Conservation (phyloP, 2,113 vertebrate genomes). For the Daubentonia madagascariensis region DNA sequence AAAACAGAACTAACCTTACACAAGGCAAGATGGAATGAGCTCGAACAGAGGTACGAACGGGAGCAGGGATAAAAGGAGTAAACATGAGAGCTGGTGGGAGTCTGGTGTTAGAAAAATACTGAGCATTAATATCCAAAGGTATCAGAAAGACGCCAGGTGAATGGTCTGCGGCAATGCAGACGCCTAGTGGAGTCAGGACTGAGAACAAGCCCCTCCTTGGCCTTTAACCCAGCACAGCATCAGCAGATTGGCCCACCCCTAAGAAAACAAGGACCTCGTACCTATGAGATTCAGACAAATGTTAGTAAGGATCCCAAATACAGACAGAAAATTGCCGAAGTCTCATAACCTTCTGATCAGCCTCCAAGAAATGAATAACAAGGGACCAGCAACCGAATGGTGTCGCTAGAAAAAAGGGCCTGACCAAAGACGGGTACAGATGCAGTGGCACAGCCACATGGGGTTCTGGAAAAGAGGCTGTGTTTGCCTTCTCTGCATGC, state of each 20-base stretch:
- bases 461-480: background rate
- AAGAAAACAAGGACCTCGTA: background rate
- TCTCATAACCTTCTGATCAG: background rate
- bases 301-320: background rate
- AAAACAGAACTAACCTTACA: background rate
- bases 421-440: background rate
- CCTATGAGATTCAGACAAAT: background rate
- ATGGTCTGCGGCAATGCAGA: background rate
- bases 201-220: background rate
- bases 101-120: too few relatives aligned
- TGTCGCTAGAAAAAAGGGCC: background rate
- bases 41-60: accelerated
- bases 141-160: background rate
- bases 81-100: accelerated
- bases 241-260: background rate
- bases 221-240: background rate
- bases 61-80: background rate
- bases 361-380: background rate
- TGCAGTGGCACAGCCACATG: background rate
- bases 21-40: background rate
- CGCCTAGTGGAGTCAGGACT: accelerated
- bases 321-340: background rate
- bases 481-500: accelerated
- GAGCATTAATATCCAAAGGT: too few relatives aligned
- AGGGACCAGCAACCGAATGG: background rate